These are phyloP conservation scores for Falco columbarius DNA, from an alignment of 2,797 vertebrate genomes.

Conservation along the genomic window DNA sequence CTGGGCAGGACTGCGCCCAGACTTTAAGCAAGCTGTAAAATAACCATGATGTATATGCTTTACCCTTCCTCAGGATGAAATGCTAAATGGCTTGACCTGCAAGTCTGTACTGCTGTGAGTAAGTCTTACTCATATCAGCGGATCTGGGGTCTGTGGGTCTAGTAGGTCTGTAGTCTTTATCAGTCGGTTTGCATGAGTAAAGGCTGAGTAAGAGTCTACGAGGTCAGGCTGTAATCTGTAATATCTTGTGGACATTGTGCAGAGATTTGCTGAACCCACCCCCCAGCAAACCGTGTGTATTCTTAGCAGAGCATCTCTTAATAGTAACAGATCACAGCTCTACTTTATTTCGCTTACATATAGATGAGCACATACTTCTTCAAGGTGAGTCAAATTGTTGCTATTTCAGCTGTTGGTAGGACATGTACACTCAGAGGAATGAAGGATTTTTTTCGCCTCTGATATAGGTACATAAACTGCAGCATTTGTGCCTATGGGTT, in stretches of 20 bases:
- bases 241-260: background rate
- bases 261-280: background rate
- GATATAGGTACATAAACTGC: background rate
- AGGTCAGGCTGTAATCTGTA: background rate
- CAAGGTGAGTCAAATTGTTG: background rate
- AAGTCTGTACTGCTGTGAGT: background rate
- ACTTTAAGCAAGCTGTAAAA: background rate
- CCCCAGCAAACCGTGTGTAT: background rate
- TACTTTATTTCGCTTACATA: background rate
- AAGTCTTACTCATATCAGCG: slow-evolving; percentile 20
- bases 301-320: background rate
- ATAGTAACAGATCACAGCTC: background rate
- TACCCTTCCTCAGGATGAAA: background rate
- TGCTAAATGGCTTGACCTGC: background rate
- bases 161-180: background rate
- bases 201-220: slow-evolving; percentile 47
- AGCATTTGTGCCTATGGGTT: background rate
- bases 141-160: background rate
- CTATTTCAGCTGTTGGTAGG: background rate
- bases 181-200: background rate
- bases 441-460: background rate
- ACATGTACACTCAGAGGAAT: background rate
- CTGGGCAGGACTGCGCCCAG: background rate
- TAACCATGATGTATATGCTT: background rate
- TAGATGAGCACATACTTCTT: background rate